A percentile compares a stretch with the other conserved stretches of the same genome.
Conservation (phyloP, 2,113 vertebrate species). For the Antechinus flavipes region DNA sequence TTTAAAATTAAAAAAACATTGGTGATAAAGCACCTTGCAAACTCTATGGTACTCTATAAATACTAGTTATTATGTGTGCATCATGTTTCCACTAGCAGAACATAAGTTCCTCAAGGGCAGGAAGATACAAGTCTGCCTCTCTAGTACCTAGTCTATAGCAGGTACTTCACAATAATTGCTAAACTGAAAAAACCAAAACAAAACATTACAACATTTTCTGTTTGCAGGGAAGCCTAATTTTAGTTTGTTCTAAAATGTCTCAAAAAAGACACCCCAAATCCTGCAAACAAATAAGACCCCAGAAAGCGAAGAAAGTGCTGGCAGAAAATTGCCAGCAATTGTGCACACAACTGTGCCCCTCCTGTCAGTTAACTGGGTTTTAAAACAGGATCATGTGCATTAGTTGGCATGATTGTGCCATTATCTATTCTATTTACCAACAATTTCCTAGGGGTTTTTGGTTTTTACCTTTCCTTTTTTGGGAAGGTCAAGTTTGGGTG, state of each 20-base stretch:
- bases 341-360: not conserved
- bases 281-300: not conserved
- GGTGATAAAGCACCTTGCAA: too few species aligned
- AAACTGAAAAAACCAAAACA: too few species aligned
- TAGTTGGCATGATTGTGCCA: not conserved
- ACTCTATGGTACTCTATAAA: too few species aligned
- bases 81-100: too few species aligned
- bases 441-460: not conserved
- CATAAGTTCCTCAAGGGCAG: too few species aligned
- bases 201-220: not conserved
- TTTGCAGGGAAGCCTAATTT: not conserved
- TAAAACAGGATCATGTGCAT: not conserved
- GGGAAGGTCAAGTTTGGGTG: not conserved
- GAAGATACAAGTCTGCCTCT: too few species aligned
- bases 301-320: not conserved
- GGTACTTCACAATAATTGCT: too few species aligned
- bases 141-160: too few species aligned
- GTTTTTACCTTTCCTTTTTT: not conserved
- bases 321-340: not conserved
- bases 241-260: not conserved
- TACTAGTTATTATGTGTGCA: too few species aligned
- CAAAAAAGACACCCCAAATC: not conserved
- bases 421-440: not conserved
- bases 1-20: too few species aligned
- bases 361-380: not conserved